Evolutionary conservation across 2,797 vertebrate species (phyloP).

Genomic region (Gouania willdenowi): DNA sequence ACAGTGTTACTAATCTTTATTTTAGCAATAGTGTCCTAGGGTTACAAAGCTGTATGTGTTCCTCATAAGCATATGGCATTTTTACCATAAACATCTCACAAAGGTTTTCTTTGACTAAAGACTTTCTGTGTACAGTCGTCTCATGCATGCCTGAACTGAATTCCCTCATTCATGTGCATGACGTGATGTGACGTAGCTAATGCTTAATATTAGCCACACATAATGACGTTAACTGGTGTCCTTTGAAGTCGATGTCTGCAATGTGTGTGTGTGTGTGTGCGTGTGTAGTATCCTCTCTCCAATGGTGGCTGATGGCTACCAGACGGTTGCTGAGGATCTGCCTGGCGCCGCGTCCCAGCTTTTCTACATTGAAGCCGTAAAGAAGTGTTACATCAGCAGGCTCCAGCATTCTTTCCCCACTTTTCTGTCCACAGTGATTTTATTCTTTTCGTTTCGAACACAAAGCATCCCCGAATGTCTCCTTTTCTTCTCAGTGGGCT

Average conservation of each 20-base stretch:
- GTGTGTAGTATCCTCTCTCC: conserved; percentile 17
- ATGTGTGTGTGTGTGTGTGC: background rate
- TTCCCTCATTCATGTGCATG: too few species aligned
- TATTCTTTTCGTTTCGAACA: conserved; percentile 20
- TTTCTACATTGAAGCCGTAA: conserved; percentile 76
- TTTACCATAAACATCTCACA: too few species aligned
- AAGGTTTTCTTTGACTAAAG: too few species aligned
- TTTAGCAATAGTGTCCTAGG: too few species aligned
- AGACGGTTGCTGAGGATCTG: conserved; percentile 61
- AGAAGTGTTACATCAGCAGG: conserved; percentile 64
- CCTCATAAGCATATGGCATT: too few species aligned
- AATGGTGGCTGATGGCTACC: conserved; percentile 66
- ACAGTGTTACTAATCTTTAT: too few species aligned
- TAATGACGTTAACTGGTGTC: too few species aligned
- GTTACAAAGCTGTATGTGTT: too few species aligned
- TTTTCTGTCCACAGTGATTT: conserved; percentile 44
- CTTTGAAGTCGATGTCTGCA: background rate
- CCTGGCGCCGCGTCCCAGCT: conserved; percentile 61
- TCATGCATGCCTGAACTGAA: too few species aligned
- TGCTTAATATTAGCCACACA: too few species aligned
- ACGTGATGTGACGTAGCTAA: too few species aligned
- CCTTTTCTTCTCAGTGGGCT: background rate
- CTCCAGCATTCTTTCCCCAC: conserved; percentile 11
- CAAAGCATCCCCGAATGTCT: conserved; percentile 21
- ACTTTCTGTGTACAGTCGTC: too few species aligned